Evolutionary conservation across 1,140 invertebrate genomes (phyloP).

Genomic region (Hermetia illucens): DNA sequence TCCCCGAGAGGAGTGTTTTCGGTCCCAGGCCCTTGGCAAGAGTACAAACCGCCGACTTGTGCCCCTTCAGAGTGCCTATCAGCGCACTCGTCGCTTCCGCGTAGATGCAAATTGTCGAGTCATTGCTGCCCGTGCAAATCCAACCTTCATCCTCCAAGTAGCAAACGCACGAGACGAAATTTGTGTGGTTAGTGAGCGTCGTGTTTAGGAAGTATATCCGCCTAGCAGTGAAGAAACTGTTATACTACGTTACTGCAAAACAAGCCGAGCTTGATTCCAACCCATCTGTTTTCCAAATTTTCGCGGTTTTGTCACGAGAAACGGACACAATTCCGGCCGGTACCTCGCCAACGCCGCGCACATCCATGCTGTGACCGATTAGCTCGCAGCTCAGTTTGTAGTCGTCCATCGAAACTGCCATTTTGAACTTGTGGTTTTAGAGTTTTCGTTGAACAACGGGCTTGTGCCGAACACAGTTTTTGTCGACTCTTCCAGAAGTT

Average conservation of each 20-base stretch:
- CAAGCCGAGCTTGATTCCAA: slow-evolving; percentile 31
- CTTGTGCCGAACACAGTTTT: no score
- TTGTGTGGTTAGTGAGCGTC: slow-evolving; percentile 65
- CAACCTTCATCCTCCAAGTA: slow-evolving; percentile 66
- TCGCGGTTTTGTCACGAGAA: slow-evolving; percentile 73
- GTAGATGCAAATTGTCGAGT: slow-evolving; percentile 69
- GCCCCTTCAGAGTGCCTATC: slow-evolving; percentile 54
- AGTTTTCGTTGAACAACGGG: no score
- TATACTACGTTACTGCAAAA: background rate
- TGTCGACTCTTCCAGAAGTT: no score
- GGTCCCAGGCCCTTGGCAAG: slow-evolving; percentile 30
- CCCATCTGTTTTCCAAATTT: slow-evolving; percentile 69
- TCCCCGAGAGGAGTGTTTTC: slow-evolving; percentile 47
- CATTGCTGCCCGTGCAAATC: slow-evolving; percentile 73
- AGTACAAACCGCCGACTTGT: slow-evolving; percentile 53
- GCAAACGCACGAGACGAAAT: slow-evolving; percentile 71
- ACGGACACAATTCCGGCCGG: slow-evolving; percentile 60
- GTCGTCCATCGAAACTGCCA: slow-evolving; percentile 23
- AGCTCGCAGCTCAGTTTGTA: slow-evolving; percentile 67
- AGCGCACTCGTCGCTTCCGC: slow-evolving; percentile 42
- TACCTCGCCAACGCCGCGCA: slow-evolving; percentile 59
- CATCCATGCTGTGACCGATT: slow-evolving; percentile 69
- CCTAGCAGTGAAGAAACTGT: slow-evolving; percentile 29
- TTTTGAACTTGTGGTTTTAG: no score
- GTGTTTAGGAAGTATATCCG: slow-evolving; percentile 41